Percentiles rank a stretch among this genome's conserved stretches.
phyloP scores from a whole-genome alignment of 2,113 vertebrate species.

The Heliornis fulica region DNA sequence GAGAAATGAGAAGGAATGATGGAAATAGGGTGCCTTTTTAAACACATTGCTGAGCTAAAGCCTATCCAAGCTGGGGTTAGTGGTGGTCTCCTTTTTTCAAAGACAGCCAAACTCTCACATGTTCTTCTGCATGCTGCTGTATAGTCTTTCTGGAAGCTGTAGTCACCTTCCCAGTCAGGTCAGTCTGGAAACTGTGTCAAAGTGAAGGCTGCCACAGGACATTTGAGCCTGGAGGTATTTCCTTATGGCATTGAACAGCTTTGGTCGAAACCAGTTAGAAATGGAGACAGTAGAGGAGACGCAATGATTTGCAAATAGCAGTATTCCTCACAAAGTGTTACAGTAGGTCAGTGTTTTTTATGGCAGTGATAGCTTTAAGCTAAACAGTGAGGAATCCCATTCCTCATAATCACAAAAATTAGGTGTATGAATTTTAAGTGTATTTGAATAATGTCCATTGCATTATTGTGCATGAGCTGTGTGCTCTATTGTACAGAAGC shows the following conservation, averaged over 20 bases:
- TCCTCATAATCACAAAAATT: neutral
- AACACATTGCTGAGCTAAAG: neutral
- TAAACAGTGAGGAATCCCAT: neutral
- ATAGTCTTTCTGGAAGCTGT: neutral
- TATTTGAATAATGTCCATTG: neutral
- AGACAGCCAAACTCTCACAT: neutral
- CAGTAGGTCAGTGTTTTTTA: neutral
- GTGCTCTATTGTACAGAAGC: neutral
- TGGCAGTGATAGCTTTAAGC: neutral
- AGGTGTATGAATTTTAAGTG: neutral
- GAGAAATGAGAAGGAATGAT: neutral
- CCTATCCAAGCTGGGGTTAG: neutral
- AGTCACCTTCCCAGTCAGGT: neutral
- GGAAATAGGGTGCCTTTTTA: neutral
- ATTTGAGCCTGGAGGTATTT: neutral
- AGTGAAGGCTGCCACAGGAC: neutral
- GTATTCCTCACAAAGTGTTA: neutral
- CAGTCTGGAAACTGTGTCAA: neutral
- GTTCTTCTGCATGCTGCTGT: neutral
- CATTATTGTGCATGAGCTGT: neutral
- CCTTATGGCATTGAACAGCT: neutral
- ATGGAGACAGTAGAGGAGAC: neutral
- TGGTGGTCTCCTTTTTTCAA: neutral
- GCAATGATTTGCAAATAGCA: neutral
- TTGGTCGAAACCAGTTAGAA: neutral